Base-by-base conservation (phyloP, 1,140 invertebrate species). In the Drosophila sechellia region DNA sequence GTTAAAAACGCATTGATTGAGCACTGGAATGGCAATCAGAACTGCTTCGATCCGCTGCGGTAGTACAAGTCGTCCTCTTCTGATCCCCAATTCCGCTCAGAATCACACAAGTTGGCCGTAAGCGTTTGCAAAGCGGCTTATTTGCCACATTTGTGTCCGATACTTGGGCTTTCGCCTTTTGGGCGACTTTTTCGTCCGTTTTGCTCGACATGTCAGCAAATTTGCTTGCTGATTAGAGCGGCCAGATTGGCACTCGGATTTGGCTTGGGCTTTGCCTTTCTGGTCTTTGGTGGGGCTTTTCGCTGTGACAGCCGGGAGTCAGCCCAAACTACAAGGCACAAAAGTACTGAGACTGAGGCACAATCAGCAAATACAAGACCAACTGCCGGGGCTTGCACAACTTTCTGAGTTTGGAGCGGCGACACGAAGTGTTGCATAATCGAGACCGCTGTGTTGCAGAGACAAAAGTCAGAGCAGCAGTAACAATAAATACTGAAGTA, bases 361-460 rank as follows among this genome's bases (percentile, higher is more conserved):
- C 58, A 72, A 37, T 35, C 54, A 72, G 43, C 40, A 73, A 72
- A 72, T 27, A 45, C 64, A 61, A 68, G 58, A 79, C 55, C 60
- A 61, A 66, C 55, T 52, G 52, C 66, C 46, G 63, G 43, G 61
- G 65, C 68, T 81, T 81, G 78, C 69, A 80, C 79, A 78, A 87
- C 69, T 81, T 65, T 77, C 55, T 54, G 40, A 43, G 71, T 69
- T 85, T 87, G 69, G 78, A 81, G 81, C 78, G 77, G 75, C 58
- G 58, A 81, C 81, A 86, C 81, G 79, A 87, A 69, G 61, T 63
- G 79, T 86, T 86, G 84, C 81, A 86, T 86, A 86, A 86, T 83
- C 81, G 45, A 48, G 56, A 61, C 66, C 66, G 27, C 64, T 48
- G 66, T 69, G 66, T 69, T 31, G 43, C 55, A 69, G 54, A 69